Conservation (phyloP, 2,888 invertebrate species). For the Epiblema foenella region DNA sequence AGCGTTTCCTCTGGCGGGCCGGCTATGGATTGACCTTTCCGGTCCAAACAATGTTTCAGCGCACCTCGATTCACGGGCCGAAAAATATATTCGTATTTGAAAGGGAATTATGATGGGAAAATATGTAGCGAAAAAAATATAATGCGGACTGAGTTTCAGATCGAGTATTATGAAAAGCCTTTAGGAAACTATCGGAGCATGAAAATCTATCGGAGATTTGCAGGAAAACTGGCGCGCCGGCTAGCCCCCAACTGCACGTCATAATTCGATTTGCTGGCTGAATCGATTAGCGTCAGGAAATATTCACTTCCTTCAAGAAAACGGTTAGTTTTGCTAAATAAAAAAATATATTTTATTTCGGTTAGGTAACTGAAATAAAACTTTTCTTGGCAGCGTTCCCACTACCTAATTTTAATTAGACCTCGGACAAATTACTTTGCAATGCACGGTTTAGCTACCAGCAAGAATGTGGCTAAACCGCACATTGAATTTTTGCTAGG, state of each 20-base stretch:
- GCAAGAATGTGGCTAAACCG: too few relatives aligned
- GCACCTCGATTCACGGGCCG: slow-evolving; percentile 24
- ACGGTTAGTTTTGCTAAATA: slow-evolving; percentile 2
- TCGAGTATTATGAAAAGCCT: slow-evolving; percentile 51
- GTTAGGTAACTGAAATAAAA: not conserved
- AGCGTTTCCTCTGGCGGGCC: slow-evolving; percentile 46
- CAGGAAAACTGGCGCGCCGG: slow-evolving; percentile 47
- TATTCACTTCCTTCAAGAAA: slow-evolving; percentile 44
- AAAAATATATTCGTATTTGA: slow-evolving; percentile 23
- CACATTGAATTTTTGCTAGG: too few relatives aligned
- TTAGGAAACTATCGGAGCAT: slow-evolving; percentile 61
- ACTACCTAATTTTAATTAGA: slow-evolving; percentile 22
- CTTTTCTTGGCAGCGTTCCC: slow-evolving; percentile 5
- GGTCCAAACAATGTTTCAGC: slow-evolving; percentile 47
- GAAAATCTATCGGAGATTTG: slow-evolving; percentile 67
- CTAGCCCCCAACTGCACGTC: slow-evolving; percentile 48
- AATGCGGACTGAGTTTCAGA: slow-evolving; percentile 4
- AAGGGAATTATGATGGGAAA: slow-evolving; percentile 23
- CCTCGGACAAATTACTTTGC: not conserved
- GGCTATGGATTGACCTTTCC: slow-evolving; percentile 53
- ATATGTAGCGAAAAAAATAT: slow-evolving; percentile 17
- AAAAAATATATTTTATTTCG: not conserved
- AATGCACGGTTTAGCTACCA: not conserved
- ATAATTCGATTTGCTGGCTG: slow-evolving; percentile 70
- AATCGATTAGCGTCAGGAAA: slow-evolving; percentile 70